These are phyloP conservation scores for Hassar affinis DNA, from an alignment of 2,113 vertebrate genomes.

Conservation along the genomic window DNA sequence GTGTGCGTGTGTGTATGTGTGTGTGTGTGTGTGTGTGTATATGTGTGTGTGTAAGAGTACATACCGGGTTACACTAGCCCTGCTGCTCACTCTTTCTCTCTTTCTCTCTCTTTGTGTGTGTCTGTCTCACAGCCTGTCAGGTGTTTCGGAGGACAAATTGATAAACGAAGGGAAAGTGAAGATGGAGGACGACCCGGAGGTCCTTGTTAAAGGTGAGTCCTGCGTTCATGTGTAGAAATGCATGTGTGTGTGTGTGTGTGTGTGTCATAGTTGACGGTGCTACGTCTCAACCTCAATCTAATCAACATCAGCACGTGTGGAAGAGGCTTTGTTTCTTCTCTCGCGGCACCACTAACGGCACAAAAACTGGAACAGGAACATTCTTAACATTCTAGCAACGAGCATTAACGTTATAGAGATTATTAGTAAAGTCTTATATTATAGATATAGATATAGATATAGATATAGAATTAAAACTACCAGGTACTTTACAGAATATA, in stretches of 20 bases:
- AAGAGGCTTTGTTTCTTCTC: too few relatives aligned
- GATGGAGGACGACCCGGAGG: constrained; percentile 80
- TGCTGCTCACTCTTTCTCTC: constrained; percentile 53
- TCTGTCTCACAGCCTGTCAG: constrained; percentile 67
- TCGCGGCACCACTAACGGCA: too few relatives aligned
- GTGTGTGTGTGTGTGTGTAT: constrained; percentile 39
- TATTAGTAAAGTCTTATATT: too few relatives aligned
- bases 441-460: too few relatives aligned
- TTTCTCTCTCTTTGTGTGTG: constrained; percentile 1
- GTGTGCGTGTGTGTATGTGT: background rate
- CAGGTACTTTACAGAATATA: too few relatives aligned
- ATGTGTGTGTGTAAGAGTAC: constrained; percentile 51
- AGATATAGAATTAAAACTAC: too few relatives aligned
- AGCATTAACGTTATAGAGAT: too few relatives aligned
- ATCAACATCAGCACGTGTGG: background rate
- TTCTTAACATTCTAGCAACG: too few relatives aligned
- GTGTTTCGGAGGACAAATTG: constrained; percentile 84
- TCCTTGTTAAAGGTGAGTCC: constrained; percentile 85
- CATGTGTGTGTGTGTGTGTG: constrained; percentile 10
- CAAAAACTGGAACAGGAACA: too few relatives aligned
- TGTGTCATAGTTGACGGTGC: background rate
- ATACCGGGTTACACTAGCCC: constrained; percentile 58
- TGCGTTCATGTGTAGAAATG: background rate
- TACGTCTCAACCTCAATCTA: background rate
- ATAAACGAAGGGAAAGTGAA: constrained; percentile 82